Evolutionary conservation across 2,113 vertebrate species (phyloP).

Genomic region (Alces alces): DNA sequence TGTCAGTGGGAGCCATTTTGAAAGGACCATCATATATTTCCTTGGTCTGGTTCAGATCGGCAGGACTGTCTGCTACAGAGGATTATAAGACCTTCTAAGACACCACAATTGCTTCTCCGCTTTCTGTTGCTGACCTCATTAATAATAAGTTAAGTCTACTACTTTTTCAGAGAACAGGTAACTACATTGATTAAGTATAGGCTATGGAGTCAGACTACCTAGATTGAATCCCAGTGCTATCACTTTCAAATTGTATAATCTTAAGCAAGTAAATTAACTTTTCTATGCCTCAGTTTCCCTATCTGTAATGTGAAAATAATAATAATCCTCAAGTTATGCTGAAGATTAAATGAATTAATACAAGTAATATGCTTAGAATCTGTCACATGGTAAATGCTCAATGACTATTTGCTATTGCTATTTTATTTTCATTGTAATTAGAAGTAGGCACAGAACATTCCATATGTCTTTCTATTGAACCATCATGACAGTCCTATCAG

Average conservation of each 20-base stretch:
- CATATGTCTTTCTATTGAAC: not conserved
- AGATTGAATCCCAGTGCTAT: not conserved
- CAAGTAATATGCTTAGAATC: not conserved
- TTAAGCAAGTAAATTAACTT: constrained; percentile 22
- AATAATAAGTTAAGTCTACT: not conserved
- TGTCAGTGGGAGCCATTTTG: constrained; percentile 24
- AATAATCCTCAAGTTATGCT: not conserved
- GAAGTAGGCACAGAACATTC: not conserved
- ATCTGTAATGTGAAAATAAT: not conserved
- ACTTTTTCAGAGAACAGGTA: not conserved
- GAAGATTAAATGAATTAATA: not conserved
- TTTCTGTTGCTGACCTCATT: not conserved
- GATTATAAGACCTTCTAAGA: not conserved
- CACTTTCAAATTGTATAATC: not conserved
- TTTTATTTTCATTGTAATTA: not conserved
- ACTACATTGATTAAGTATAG: not conserved
- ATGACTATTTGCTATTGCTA: not conserved
- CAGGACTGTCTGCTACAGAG: not conserved
- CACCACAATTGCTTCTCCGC: not conserved
- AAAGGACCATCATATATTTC: not conserved
- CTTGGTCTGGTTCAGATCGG: not conserved
- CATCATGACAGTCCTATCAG: not conserved
- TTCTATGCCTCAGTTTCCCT: not conserved
- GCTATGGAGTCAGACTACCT: not conserved
- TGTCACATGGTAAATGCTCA: not conserved